Conservation (phyloP, 2,888 invertebrate genomes). For the Hirtodrosophila trivittata region DNA sequence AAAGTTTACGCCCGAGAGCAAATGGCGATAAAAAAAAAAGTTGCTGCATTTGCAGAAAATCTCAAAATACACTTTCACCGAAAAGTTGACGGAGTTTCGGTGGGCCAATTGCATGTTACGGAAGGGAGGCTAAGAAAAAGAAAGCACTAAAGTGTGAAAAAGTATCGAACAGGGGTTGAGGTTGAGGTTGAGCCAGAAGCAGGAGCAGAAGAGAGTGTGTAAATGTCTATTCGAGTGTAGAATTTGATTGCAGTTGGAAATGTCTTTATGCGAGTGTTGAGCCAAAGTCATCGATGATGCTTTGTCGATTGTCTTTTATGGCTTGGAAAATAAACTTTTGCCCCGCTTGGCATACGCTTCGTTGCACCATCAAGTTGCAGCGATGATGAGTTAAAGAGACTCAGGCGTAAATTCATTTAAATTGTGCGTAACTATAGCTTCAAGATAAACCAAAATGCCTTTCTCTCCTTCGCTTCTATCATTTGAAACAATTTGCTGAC, state of each 20-base stretch:
- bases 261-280: conserved; percentile 72
- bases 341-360: conserved; percentile 55
- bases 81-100: conserved; percentile 61
- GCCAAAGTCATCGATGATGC: conserved; percentile 67
- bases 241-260: conserved; percentile 82
- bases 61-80: conserved; percentile 64
- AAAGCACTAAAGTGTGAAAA: conserved; percentile 68
- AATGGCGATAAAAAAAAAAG: conserved; percentile 54
- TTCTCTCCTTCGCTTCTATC: background rate
- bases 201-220: conserved; percentile 33
- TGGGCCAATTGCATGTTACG: conserved; percentile 41
- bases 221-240: conserved; percentile 78
- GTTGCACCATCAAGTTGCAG: conserved; percentile 53
- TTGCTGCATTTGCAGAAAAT: conserved; percentile 58
- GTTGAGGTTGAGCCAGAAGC: too few relatives aligned
- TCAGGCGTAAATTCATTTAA: conserved; percentile 74
- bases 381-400: conserved; percentile 50
- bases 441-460: conserved; percentile 33
- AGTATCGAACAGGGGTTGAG: conserved; percentile 55
- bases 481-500: conserved; percentile 68
- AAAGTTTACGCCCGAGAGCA: conserved; percentile 53
- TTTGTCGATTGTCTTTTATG: conserved; percentile 77
- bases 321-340: conserved; percentile 80
- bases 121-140: conserved; percentile 22
- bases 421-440: conserved; percentile 62